Conservation (phyloP, 2,888 invertebrate species). For the Agriotes lineatus region DNA sequence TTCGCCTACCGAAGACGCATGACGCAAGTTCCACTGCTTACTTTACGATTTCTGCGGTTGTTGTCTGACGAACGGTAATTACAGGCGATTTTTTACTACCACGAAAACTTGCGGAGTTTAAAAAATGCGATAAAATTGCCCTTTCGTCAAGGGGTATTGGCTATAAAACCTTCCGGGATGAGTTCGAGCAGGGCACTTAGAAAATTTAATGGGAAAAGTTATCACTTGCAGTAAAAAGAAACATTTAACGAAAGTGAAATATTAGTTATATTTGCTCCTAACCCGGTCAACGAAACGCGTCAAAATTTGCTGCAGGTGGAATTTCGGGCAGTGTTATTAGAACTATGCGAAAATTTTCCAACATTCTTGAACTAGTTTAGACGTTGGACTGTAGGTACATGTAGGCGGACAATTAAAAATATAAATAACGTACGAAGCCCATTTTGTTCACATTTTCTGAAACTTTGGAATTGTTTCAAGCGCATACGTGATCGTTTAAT, state of each 20-base stretch:
- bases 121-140: constrained; percentile 12
- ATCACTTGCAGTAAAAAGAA: constrained; percentile 25
- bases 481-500: no score
- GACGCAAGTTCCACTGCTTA: constrained; percentile 19
- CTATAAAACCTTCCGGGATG: constrained; percentile 4
- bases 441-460: no score
- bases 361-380: no score
- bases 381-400: no score
- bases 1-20: constrained; percentile 26
- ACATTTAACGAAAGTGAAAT: constrained; percentile 24
- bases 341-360: no score
- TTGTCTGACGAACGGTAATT: constrained; percentile 26
- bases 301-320: no score
- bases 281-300: no score
- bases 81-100: constrained; percentile 25
- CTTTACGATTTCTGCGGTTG: constrained; percentile 15
- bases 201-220: constrained; percentile 31
- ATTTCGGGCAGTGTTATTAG: no score
- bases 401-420: no score
- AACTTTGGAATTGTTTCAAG: no score
- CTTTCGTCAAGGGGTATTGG: constrained; percentile 7
- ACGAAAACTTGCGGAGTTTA: constrained; percentile 6
- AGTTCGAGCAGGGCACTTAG: background rate
- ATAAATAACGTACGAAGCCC: no score
- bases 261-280: no score